Base-by-base conservation (phyloP, 2,797 vertebrate genomes). In the Geotrypetes seraphini region DNA sequence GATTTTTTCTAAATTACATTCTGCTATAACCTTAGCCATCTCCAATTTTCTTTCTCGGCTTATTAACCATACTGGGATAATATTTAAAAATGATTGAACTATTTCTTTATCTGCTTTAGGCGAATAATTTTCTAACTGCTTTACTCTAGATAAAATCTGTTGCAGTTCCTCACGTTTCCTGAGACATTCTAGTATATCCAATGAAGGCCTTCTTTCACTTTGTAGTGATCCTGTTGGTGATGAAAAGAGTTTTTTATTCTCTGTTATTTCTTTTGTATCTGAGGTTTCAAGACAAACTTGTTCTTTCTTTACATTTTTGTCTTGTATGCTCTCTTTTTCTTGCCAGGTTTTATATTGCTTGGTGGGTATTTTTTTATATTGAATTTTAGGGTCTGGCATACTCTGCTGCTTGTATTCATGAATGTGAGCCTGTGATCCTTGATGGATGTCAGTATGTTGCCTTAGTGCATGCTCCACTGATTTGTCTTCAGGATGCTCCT, bases 141-240 rank as follows among this genome's bases (percentile, higher is more conserved):
- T 78, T 37, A 86, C 66, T 44, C 69, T 68, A 54, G 74, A 78
- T 50, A 87, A 66, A 67, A 87, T 71, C 37, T 72, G 53, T 37
- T 84, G 74, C 18, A 75, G 56, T 36, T 86, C 79, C 40, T 74
- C 75, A 54, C 49, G 75, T 63, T 61, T 85, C 53, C 80, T 60
- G 50, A 77, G 67, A 41, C 68, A 75, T 28, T 78, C 75, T 45
- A 53, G 44, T 60, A 60, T 66, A 33, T 68, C 78, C 30, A 59
- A 29, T 47, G 58, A 50, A 42, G 51, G 45, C 45, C 68, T 69
- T 41, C 62, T 47, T 31, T 48, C 27, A 41, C 70, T 63, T 29
- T 50, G 73, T 64, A 70, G 65, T 44, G 66, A 66, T 50, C 52
- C 67, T 60, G 69, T 36, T 36, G 23, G 32, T 53, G 74, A 70